A percentile compares a stretch with the other conserved stretches of the same genome.
Conservation (phyloP, 2,113 vertebrate species). For the Dermatemys mawii region DNA sequence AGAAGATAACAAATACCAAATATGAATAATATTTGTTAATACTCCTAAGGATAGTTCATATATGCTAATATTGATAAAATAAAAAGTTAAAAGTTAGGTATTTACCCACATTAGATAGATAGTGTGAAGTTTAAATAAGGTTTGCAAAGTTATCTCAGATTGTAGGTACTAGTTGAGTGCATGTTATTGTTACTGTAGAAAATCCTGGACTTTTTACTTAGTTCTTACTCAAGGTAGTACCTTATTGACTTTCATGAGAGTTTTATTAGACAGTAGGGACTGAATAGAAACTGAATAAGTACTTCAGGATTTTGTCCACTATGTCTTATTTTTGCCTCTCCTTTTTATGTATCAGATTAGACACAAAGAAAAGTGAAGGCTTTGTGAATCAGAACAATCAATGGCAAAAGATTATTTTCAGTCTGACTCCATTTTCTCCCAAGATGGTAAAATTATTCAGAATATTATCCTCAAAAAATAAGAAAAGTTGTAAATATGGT, state of each 20-base stretch:
- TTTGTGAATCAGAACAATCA: background rate
- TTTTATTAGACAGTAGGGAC: background rate
- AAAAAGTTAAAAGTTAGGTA: background rate
- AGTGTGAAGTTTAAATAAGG: background rate
- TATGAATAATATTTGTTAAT: background rate
- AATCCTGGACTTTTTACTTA: background rate
- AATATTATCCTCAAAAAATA: background rate
- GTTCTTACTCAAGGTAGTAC: background rate
- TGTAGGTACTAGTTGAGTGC: background rate
- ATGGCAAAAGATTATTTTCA: background rate
- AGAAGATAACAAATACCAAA: background rate
- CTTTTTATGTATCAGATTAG: background rate
- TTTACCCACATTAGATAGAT: fast-evolving
- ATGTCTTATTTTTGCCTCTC: background rate
- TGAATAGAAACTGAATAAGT: fast-evolving
- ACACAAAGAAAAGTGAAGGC: background rate
- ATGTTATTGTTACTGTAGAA: background rate
- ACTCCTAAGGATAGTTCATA: background rate
- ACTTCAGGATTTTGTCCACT: background rate
- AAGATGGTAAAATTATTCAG: background rate
- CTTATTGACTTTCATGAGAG: background rate
- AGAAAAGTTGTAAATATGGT: background rate
- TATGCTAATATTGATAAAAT: background rate
- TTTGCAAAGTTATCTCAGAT: background rate
- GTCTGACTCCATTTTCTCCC: background rate